Conservation (phyloP, 2,888 invertebrate species). For the Drosophila multiciliata region DNA sequence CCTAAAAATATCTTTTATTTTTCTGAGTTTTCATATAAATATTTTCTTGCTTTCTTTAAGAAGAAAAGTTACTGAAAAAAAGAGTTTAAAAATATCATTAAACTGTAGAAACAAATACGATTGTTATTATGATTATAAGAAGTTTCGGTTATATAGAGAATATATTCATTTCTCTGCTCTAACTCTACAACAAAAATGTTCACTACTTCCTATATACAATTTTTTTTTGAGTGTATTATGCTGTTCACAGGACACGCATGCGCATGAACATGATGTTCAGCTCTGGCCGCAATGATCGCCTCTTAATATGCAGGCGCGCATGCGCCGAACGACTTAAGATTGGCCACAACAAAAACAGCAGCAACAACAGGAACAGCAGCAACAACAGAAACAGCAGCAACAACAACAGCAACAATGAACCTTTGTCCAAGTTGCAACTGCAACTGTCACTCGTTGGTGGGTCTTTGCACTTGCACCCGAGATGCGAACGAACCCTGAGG, state of each 20-base stretch:
- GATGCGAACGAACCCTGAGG: slow-evolving; percentile 32
- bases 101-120: background rate
- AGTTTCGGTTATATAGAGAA: no score
- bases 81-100: background rate
- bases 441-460: slow-evolving; percentile 53
- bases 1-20: background rate
- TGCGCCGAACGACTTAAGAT: slow-evolving; percentile 73
- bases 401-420: slow-evolving; percentile 17
- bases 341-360: slow-evolving; percentile 53
- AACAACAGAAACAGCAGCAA: slow-evolving; percentile 40
- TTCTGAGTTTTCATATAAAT: background rate
- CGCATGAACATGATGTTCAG: slow-evolving; percentile 47
- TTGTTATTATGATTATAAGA: background rate
- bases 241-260: slow-evolving; percentile 54
- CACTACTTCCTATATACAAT: no score
- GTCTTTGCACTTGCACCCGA: slow-evolving; percentile 63
- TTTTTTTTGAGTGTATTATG: background rate
- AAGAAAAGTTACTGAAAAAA: background rate
- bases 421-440: slow-evolving; percentile 39
- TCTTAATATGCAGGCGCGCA: slow-evolving; percentile 79
- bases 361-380: slow-evolving; percentile 35
- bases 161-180: no score
- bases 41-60: background rate
- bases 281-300: slow-evolving; percentile 50
- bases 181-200: no score